Conservation (phyloP, 2,113 vertebrate species). For the Anoplopoma fimbria region DNA sequence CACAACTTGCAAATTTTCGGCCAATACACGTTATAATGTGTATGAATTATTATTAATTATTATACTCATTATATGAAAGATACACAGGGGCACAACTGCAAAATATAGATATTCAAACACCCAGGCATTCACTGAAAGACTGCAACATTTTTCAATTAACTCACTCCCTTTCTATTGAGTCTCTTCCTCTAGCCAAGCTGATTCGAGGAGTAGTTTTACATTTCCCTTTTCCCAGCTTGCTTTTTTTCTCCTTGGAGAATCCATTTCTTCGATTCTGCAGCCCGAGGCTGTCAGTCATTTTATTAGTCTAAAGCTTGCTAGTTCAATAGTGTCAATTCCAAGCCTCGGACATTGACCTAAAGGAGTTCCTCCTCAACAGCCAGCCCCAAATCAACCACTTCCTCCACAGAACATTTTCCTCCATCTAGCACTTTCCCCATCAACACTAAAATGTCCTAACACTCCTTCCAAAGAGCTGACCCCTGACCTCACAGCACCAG, state of each 20-base stretch:
- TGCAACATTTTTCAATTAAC: slow-evolving; percentile 70
- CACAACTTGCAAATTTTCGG: not conserved
- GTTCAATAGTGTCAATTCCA: slow-evolving; percentile 82
- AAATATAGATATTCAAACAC: slow-evolving; percentile 16
- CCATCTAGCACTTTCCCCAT: slow-evolving; percentile 37
- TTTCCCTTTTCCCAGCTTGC: slow-evolving; percentile 62
- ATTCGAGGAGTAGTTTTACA: slow-evolving; percentile 62
- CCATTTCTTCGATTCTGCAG: slow-evolving; percentile 82
- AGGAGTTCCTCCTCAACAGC: slow-evolving; percentile 72
- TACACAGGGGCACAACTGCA: not conserved
- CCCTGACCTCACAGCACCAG: slow-evolving; percentile 38
- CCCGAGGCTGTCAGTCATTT: slow-evolving; percentile 82
- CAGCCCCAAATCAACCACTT: slow-evolving; percentile 58
- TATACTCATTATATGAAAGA: not conserved
- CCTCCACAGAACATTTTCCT: slow-evolving; percentile 36
- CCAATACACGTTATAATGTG: not conserved
- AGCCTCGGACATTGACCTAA: slow-evolving; percentile 77
- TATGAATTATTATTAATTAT: not conserved
- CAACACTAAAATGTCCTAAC: not conserved
- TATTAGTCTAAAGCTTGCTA: slow-evolving; percentile 80
- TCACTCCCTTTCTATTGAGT: slow-evolving; percentile 59
- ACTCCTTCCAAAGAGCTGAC: slow-evolving; percentile 19
- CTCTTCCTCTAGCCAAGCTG: slow-evolving; percentile 51
- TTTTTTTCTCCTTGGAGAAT: slow-evolving; percentile 70
- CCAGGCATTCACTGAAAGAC: slow-evolving; percentile 26